These are phyloP conservation scores for Centroberyx gerrardi DNA, from an alignment of 2,797 vertebrate species.

Conservation along the genomic window DNA sequence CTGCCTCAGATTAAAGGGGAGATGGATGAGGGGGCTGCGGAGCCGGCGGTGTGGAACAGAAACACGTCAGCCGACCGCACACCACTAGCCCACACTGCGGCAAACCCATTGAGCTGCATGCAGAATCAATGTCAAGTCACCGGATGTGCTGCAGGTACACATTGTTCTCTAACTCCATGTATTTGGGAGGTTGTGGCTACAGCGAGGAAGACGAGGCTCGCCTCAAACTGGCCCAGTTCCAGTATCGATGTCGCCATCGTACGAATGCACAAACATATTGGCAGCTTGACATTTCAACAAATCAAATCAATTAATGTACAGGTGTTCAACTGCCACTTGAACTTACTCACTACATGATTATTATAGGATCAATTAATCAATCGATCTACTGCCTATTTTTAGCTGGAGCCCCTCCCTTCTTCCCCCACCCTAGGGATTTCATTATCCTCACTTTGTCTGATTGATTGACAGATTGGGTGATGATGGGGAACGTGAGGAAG, in stretches of 20 bases:
- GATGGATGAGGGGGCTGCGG: conserved; percentile 59
- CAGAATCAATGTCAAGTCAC: conserved; percentile 60
- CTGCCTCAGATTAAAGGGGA: conserved; percentile 68
- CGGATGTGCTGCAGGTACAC: conserved; percentile 41
- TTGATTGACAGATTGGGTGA: conserved; percentile 8
- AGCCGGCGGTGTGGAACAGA: conserved; percentile 49
- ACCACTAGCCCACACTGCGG: conserved; percentile 44
- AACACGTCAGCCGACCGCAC: conserved; percentile 22
- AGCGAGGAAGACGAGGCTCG: neutral
- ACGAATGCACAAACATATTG: conserved; percentile 7
- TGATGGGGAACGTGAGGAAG: neutral
- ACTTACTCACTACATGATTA: conserved; percentile 3
- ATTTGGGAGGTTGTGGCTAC: neutral
- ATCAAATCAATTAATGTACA: conserved; percentile 3
- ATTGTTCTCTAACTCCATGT: neutral
- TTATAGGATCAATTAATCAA: conserved; percentile 29
- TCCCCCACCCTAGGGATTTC: conserved; percentile 16
- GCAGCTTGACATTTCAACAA: neutral
- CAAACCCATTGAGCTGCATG: conserved; percentile 63
- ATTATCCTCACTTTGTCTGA: conserved; percentile 21
- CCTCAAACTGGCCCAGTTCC: neutral
- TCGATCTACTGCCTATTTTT: conserved; percentile 43
- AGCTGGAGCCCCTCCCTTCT: conserved; percentile 5
- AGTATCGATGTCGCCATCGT: neutral
- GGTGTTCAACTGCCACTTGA: conserved; percentile 12